Conservation (phyloP, 2,797 vertebrate species). For the Leuciscus waleckii region DNA sequence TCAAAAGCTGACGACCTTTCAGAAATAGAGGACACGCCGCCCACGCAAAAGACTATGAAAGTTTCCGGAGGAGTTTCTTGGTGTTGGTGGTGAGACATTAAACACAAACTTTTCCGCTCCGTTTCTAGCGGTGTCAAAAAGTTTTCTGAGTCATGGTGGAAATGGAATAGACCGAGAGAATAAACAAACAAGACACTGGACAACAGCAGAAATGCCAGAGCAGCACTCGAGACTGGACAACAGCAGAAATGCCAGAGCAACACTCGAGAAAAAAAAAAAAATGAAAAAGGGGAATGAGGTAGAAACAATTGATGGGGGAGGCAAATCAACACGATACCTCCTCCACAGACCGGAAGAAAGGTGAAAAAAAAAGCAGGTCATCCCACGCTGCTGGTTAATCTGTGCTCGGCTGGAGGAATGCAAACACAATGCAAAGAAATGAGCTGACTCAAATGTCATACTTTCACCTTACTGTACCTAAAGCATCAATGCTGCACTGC, state of each 20-base stretch:
- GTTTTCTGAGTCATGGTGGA: constrained; percentile 53
- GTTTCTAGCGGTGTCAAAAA: background rate
- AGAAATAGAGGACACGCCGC: constrained; percentile 12
- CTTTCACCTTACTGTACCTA: constrained; percentile 62
- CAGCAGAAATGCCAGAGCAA: background rate
- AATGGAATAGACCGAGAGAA: constrained; percentile 21
- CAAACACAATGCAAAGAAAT: constrained; percentile 70
- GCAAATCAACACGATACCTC: constrained; percentile 29
- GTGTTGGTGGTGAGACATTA: constrained; percentile 12
- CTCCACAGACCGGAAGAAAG: constrained; percentile 38
- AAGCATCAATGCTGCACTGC: constrained; percentile 39
- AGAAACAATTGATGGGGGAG: constrained; percentile 3
- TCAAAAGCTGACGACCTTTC: constrained; percentile 50
- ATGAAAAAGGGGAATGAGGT: background rate
- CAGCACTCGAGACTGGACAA: background rate
- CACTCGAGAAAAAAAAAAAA: background rate
- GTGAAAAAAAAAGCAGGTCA: constrained; percentile 28
- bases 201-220: background rate
- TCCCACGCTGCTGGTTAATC: constrained; percentile 61
- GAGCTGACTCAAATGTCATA: constrained; percentile 68
- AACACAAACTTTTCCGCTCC: constrained; percentile 46
- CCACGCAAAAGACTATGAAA: constrained; percentile 37
- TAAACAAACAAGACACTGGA: constrained; percentile 43
- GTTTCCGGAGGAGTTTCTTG: constrained; percentile 44
- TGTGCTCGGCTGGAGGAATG: constrained; percentile 64